Evolutionary conservation across 2,113 vertebrate species (phyloP).

Genomic region (Myotis davidii): DNA sequence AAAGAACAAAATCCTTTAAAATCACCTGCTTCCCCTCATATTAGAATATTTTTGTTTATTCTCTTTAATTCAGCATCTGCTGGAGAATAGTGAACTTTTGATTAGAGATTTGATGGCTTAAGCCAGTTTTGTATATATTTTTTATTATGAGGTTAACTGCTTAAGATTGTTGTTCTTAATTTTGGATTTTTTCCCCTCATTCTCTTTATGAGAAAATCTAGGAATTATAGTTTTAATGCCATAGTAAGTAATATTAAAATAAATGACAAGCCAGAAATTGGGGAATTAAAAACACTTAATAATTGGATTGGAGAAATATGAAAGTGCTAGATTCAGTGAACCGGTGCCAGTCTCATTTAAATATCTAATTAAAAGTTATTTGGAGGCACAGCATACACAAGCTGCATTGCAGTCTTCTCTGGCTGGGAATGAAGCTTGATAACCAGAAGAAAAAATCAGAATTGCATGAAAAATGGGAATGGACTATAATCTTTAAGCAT

Average conservation of each 20-base stretch:
- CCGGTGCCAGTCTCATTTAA: constrained; percentile 76
- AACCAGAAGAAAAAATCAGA: constrained; percentile 64
- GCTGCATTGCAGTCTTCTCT: constrained; percentile 33
- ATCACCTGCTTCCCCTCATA: neutral
- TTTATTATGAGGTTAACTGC: neutral
- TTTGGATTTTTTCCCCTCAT: constrained; percentile 52
- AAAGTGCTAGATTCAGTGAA: constrained; percentile 69
- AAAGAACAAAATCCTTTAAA: neutral
- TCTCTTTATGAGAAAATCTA: constrained; percentile 68
- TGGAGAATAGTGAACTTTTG: neutral
- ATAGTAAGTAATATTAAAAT: constrained; percentile 69
- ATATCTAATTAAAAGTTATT: constrained; percentile 81
- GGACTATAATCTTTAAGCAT: constrained; percentile 62
- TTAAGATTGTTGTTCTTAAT: constrained; percentile 58
- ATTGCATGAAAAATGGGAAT: constrained; percentile 46
- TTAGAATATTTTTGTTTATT: constrained; percentile 23
- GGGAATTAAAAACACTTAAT: constrained; percentile 75
- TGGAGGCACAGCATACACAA: constrained; percentile 62
- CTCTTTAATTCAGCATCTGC: neutral
- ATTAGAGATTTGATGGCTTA: neutral
- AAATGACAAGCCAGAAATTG: constrained; percentile 55
- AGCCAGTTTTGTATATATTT: neutral
- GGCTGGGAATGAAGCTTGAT: constrained; percentile 34
- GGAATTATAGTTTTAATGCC: constrained; percentile 66
- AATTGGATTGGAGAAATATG: constrained; percentile 67